Percentiles rank a stretch among this genome's conserved stretches.
phyloP scores from a whole-genome alignment of 2,113 vertebrate species.

The Podocnemis expansa region DNA sequence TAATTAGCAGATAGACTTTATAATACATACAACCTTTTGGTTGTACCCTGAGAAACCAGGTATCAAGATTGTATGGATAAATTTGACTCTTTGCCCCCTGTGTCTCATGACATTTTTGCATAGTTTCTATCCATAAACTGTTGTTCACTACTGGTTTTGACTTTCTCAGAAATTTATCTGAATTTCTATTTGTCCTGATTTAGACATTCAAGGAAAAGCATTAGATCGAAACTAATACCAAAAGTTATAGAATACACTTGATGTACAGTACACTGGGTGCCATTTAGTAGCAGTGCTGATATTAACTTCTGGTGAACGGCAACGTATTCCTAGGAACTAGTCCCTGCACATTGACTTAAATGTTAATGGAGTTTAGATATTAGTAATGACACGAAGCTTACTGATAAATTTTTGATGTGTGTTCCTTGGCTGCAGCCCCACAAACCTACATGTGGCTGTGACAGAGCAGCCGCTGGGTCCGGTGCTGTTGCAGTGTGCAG shows the following conservation, averaged over 20 bases:
- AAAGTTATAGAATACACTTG: too few relatives aligned
- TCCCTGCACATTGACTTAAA: not conserved
- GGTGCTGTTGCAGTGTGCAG: not conserved
- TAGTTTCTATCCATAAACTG: not conserved
- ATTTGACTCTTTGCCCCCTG: not conserved
- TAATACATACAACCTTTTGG: not conserved
- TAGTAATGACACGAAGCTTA: not conserved
- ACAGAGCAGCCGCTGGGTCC: too few relatives aligned
- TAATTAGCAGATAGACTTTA: not conserved
- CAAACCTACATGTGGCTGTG: not conserved
- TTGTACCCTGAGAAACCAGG: not conserved
- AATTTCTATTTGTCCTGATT: not conserved
- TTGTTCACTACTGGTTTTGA: not conserved
- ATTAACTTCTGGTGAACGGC: not conserved
- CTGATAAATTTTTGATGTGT: not conserved
- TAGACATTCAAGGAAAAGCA: not conserved
- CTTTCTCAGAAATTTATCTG: slow-evolving; percentile 16
- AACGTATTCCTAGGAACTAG: not conserved
- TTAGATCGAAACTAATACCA: not conserved
- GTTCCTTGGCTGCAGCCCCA: not conserved
- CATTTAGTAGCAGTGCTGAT: not conserved
- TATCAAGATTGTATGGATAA: not conserved
- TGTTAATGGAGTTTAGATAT: not conserved
- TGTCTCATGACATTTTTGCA: not conserved
- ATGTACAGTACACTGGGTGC: too few relatives aligned